Evolutionary conservation across 2,888 invertebrate genomes (phyloP).

Genomic region (Ectemnius cavifrons): DNA sequence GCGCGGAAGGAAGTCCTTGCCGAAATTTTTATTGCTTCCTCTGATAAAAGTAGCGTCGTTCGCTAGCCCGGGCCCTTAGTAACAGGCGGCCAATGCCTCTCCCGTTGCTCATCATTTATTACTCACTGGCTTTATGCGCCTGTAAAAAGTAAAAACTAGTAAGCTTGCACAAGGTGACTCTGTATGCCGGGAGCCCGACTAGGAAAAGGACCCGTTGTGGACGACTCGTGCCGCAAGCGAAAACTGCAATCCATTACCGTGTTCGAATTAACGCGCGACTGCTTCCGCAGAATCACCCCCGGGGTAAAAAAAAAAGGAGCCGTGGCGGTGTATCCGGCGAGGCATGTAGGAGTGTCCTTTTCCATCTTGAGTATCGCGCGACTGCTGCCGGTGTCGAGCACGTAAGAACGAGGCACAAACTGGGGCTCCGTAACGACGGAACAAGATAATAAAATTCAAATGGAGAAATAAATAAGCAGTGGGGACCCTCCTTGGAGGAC

Average conservation of each 20-base stretch:
- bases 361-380: slow-evolving; percentile 12
- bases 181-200: background rate
- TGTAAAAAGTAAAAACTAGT: background rate
- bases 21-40: slow-evolving; percentile 5
- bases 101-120: no score
- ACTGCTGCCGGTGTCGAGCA: slow-evolving; percentile 20
- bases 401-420: slow-evolving; percentile 51
- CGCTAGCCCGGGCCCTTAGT: no score
- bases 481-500: slow-evolving; percentile 64
- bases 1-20: background rate
- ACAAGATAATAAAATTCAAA: slow-evolving; percentile 77
- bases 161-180: background rate
- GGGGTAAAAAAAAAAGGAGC: slow-evolving; percentile 9
- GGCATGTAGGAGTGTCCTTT: slow-evolving; percentile 12
- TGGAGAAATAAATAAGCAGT: slow-evolving; percentile 69
- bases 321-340: slow-evolving; percentile 8
- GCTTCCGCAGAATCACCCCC: slow-evolving; percentile 32
- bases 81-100: no score
- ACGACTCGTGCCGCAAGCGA: slow-evolving; percentile 11
- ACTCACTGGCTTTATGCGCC: no score
- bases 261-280: slow-evolving; percentile 45
- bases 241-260: slow-evolving; percentile 28
- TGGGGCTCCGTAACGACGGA: slow-evolving; percentile 62
- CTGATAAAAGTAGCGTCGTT: background rate
- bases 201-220: slow-evolving; percentile 3